A percentile compares a stretch with the other conserved stretches of the same genome.
These are phyloP conservation scores for Drymodes brunneopygia DNA, from an alignment of 2,113 vertebrate species.

Conservation along the genomic window DNA sequence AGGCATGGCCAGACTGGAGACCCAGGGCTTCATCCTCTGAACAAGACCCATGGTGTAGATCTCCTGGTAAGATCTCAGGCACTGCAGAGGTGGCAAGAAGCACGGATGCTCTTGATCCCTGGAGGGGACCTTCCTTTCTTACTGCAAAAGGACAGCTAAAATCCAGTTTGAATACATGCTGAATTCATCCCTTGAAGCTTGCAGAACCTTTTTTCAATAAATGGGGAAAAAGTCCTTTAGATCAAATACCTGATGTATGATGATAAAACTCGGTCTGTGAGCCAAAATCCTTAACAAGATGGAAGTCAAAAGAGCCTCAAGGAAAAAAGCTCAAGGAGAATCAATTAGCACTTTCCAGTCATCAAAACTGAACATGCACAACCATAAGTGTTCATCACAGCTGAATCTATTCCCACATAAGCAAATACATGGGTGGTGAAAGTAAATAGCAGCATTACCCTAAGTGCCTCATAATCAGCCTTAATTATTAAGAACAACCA, in stretches of 20 bases:
- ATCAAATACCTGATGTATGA: neutral
- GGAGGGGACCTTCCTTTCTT: neutral
- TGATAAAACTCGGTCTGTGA: neutral
- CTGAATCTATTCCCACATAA: slow-evolving; percentile 16
- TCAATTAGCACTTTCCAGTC: slow-evolving; percentile 34
- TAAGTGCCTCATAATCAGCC: slow-evolving; percentile 11
- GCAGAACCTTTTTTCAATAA: neutral
- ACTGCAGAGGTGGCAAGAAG: neutral
- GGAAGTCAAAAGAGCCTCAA: neutral
- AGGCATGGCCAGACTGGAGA: neutral
- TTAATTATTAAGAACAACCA: slow-evolving; percentile 36
- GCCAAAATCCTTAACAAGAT: neutral
- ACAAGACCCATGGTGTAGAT: neutral
- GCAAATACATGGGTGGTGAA: slow-evolving; percentile 22
- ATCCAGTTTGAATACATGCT: neutral
- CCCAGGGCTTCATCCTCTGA: neutral
- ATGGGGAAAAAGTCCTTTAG: neutral
- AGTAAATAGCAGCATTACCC: slow-evolving; percentile 34
- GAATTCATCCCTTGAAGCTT: neutral
- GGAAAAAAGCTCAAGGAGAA: neutral
- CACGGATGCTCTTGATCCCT: fast-evolving
- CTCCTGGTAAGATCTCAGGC: neutral
- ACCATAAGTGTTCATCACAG: neutral
- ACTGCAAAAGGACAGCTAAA: neutral
- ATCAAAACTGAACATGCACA: slow-evolving; percentile 6